Evolutionary conservation across 2,113 vertebrate genomes (phyloP).

Genomic region (Ursus arctos): DNA sequence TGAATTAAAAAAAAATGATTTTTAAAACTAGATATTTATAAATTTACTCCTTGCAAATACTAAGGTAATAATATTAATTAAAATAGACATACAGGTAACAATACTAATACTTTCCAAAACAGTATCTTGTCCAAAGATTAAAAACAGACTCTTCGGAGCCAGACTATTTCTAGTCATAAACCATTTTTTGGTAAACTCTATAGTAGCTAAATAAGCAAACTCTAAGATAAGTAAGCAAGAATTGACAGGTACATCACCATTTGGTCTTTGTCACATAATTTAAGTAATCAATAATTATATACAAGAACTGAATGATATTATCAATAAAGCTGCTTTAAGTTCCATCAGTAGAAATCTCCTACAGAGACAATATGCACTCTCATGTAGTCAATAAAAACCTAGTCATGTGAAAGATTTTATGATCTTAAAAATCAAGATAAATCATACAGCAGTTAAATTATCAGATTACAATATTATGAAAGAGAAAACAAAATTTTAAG

Average conservation of each 20-base stretch:
- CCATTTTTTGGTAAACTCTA: neutral
- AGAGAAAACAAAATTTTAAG: neutral
- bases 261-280: neutral
- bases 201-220: neutral
- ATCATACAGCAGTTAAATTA: neutral
- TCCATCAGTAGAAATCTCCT: neutral
- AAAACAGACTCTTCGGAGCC: neutral
- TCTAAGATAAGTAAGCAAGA: neutral
- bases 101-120: neutral
- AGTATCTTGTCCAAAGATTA: neutral
- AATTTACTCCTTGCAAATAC: neutral
- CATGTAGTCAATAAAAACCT: neutral
- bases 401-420: neutral
- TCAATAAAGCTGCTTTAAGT: neutral
- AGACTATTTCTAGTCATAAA: neutral
- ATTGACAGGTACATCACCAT: neutral
- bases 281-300: slow-evolving; percentile 20
- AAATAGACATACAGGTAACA: neutral
- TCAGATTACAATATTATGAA: neutral
- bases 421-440: neutral
- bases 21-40: neutral
- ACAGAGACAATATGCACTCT: neutral
- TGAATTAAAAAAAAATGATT: neutral
- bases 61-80: neutral
- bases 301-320: neutral